phyloP scores from a whole-genome alignment of 2,797 vertebrate species.

The Sebastes nivosus region DNA sequence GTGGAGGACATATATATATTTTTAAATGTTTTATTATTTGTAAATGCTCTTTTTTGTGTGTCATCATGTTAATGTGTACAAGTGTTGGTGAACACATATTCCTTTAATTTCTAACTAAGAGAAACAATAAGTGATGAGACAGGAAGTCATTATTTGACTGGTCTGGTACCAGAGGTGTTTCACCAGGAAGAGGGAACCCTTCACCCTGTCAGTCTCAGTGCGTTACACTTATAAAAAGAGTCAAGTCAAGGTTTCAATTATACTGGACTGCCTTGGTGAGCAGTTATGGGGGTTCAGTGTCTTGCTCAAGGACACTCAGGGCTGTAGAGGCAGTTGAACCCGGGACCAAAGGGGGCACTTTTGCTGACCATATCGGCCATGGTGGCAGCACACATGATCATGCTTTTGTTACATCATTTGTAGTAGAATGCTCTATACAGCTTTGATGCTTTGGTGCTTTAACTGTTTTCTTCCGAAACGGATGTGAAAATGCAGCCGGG shows the following conservation, averaged over 20 bases:
- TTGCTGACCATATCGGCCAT: not conserved
- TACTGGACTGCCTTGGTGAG: not conserved
- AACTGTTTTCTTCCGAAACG: not conserved
- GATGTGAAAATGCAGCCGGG: slow-evolving; percentile 4
- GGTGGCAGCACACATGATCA: not conserved
- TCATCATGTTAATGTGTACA: slow-evolving; percentile 12
- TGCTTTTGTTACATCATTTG: not conserved
- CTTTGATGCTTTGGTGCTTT: not conserved
- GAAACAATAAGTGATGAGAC: slow-evolving; percentile 6
- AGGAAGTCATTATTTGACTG: not conserved
- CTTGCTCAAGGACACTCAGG: slow-evolving; percentile 53
- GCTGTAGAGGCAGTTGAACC: slow-evolving; percentile 9
- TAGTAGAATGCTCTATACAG: not conserved
- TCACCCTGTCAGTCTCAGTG: not conserved
- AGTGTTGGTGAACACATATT: not conserved
- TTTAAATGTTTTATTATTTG: not conserved
- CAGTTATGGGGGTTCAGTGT: not conserved
- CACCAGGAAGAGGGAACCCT: not conserved
- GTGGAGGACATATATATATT: slow-evolving; percentile 31
- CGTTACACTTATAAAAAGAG: not conserved
- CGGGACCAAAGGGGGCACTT: not conserved
- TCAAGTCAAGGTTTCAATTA: not conserved
- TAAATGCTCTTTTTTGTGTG: not conserved
- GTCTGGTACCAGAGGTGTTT: not conserved
- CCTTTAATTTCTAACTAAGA: not conserved